Percentiles rank a stretch among this genome's conserved stretches.
Evolutionary conservation across 2,888 invertebrate genomes (phyloP).

Genomic region (Meandrusa payeni): DNA sequence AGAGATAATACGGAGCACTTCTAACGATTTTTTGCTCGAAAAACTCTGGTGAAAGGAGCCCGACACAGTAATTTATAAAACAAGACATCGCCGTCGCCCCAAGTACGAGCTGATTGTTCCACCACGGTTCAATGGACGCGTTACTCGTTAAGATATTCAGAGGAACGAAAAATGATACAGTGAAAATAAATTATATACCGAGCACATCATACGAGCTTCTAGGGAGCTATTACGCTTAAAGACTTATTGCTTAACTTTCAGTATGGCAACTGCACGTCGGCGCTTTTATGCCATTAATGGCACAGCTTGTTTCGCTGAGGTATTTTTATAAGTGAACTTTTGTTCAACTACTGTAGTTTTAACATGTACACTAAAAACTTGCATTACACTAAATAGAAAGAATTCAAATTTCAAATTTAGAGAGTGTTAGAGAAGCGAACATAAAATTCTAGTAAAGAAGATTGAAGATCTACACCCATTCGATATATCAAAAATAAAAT

Average conservation of each 20-base stretch:
- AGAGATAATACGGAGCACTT: conserved; percentile 40
- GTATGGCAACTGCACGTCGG: conserved; percentile 3
- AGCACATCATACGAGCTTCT: conserved; percentile 12
- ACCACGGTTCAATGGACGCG: conserved; percentile 31
- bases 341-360: conserved; percentile 3
- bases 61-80: conserved; percentile 43
- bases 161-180: conserved; percentile 15
- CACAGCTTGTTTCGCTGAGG: not conserved
- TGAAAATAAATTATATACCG: conserved; percentile 14
- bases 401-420: no score
- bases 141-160: conserved; percentile 21
- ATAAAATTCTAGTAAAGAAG: no score
- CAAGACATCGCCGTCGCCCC: conserved; percentile 34
- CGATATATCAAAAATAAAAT: no score
- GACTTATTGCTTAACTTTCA: conserved; percentile 18
- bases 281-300: conserved; percentile 10
- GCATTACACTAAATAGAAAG: no score
- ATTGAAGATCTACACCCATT: no score
- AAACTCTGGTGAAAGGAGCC: conserved; percentile 40
- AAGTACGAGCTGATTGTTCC: conserved; percentile 33
- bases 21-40: conserved; percentile 47
- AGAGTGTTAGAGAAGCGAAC: no score
- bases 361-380: no score
- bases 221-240: conserved; percentile 8
- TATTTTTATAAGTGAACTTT: conserved; percentile 9